Percentiles rank a stretch among this genome's conserved stretches.
These are phyloP conservation scores for Homalodisca vitripennis DNA, from an alignment of 1,140 invertebrate genomes.

Conservation along the genomic window DNA sequence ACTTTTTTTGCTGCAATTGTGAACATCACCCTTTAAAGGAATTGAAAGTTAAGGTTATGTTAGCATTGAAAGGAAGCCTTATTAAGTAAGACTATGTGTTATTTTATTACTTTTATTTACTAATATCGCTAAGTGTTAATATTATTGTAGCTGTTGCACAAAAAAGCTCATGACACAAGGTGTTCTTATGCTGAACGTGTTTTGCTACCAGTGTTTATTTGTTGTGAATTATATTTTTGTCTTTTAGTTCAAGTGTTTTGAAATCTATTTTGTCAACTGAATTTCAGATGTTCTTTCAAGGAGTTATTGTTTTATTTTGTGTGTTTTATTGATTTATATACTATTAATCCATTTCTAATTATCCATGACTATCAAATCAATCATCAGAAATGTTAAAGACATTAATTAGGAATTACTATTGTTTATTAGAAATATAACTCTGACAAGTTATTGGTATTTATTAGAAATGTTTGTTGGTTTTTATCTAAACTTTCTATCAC, in stretches of 20 bases:
- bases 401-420: not conserved
- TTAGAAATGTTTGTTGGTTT: not conserved
- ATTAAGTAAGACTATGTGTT: conserved; percentile 18
- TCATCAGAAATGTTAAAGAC: not conserved
- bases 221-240: not conserved
- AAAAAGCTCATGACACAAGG: conserved; percentile 1
- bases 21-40: conserved; percentile 18
- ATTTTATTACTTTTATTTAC: conserved; percentile 14
- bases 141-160: not conserved
- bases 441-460: not conserved
- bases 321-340: not conserved
- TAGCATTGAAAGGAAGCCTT: not conserved
- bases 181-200: conserved; percentile 13
- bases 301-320: not conserved
- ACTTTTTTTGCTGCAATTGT: conserved; percentile 12
- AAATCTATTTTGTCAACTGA: not conserved
- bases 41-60: conserved; percentile 9
- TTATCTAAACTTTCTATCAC: not conserved
- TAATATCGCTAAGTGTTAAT: conserved; percentile 21
- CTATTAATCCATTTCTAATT: not conserved
- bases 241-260: not conserved
- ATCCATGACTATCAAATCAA: not conserved
- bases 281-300: not conserved
- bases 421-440: not conserved
- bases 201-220: not conserved